A percentile compares a stretch with the other conserved stretches of the same genome.
Conservation (phyloP, 2,113 vertebrate genomes). For the Pandion haliaetus region DNA sequence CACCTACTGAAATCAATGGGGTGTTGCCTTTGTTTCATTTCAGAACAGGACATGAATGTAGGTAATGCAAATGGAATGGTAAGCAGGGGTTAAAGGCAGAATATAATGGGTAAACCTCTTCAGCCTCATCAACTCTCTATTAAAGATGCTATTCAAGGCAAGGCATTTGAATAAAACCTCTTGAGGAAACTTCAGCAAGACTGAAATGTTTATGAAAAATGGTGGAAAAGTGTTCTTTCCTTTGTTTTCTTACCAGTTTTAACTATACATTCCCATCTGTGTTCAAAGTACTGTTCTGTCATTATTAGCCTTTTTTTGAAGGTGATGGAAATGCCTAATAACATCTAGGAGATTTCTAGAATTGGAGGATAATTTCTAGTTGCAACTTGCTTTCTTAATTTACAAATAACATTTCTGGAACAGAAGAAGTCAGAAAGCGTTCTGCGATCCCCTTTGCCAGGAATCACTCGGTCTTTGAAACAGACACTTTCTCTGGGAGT, state of each 20-base stretch:
- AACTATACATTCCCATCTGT: neutral
- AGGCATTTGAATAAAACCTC: neutral
- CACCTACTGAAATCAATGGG: neutral
- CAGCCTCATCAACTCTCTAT: neutral
- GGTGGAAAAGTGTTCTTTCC: neutral
- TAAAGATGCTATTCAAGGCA: neutral
- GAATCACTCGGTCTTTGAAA: neutral
- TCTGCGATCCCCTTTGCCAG: neutral
- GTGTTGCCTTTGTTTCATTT: neutral
- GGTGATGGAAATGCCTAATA: neutral
- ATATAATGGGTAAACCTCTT: neutral
- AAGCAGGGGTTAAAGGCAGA: neutral
- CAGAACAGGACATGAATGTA: neutral
- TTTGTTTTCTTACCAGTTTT: neutral
- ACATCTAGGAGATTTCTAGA: neutral
- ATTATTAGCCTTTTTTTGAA: neutral
- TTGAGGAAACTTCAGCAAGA: neutral
- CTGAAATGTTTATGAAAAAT: neutral
- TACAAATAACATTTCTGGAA: neutral
- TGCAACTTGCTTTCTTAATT: neutral
- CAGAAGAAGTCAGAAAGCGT: neutral
- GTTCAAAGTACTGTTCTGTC: neutral
- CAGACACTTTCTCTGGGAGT: neutral
- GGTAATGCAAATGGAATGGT: neutral
- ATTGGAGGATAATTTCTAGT: neutral